Evolutionary conservation across 2,888 invertebrate genomes (phyloP).

Genomic region (Nemurella pictetii): DNA sequence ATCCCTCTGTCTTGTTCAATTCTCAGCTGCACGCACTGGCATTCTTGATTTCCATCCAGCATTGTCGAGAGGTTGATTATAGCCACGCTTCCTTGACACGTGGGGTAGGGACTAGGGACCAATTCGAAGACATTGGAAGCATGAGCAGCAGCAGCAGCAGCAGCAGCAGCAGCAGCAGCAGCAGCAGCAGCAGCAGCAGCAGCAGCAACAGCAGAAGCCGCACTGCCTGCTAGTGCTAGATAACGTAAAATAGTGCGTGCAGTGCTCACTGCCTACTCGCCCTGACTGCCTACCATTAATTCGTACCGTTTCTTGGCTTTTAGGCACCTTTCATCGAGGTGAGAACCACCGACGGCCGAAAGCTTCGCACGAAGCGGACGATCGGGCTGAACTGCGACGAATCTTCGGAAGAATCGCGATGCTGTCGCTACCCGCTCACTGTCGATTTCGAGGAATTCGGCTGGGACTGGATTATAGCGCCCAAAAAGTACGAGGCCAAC

Average conservation of each 20-base stretch:
- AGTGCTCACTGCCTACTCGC: no score
- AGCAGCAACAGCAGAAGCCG: no score
- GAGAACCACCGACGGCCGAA: conserved; percentile 58
- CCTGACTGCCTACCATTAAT: neutral
- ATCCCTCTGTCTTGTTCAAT: neutral
- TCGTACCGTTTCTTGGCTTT: conserved; percentile 14
- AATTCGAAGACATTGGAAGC: no score
- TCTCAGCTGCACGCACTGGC: neutral
- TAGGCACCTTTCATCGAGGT: conserved; percentile 65
- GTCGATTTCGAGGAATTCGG: conserved; percentile 95
- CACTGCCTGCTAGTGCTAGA: no score
- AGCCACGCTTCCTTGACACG: neutral
- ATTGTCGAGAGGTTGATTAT: neutral
- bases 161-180: no score
- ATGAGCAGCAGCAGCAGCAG: no score
- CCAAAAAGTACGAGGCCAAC: conserved; percentile 91
- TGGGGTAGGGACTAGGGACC: no score
- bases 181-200: no score
- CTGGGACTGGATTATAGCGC: conserved; percentile 98
- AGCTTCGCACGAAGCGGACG: conserved; percentile 73
- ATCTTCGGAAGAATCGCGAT: conserved; percentile 76
- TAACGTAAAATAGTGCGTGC: no score
- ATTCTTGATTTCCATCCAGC: neutral
- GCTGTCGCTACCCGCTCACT: conserved; percentile 91
- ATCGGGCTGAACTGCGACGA: conserved; percentile 84